Evolutionary conservation across 2,113 vertebrate species (phyloP).

Genomic region (Micronisus gabar): DNA sequence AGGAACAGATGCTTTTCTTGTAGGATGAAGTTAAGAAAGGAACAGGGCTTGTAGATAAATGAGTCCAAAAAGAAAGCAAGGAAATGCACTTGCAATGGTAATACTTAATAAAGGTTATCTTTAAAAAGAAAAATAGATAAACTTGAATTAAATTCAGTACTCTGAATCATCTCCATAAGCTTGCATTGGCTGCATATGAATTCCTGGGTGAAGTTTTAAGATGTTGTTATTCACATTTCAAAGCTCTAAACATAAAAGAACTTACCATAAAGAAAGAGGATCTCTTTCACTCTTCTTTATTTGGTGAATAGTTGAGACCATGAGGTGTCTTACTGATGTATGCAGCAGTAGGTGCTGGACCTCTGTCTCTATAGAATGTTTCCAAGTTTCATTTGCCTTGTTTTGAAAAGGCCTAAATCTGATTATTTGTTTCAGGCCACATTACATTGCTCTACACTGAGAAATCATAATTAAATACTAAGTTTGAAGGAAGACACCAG

Average conservation of each 20-base stretch:
- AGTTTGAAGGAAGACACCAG: neutral
- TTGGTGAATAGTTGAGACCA: neutral
- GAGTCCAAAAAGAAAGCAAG: neutral
- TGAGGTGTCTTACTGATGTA: neutral
- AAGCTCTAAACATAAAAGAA: neutral
- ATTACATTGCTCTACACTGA: neutral
- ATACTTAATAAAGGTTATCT: neutral
- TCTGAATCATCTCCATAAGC: neutral
- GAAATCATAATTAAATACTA: neutral
- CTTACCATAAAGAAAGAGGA: neutral
- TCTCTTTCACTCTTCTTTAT: neutral
- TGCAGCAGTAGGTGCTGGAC: neutral
- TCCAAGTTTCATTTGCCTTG: neutral
- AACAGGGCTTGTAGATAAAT: neutral
- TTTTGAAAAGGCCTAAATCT: neutral
- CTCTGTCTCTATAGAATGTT: neutral
- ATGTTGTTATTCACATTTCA: neutral
- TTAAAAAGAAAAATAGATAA: neutral
- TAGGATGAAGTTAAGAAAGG: neutral
- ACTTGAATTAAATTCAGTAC: neutral
- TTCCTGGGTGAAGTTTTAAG: neutral
- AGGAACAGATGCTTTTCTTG: neutral
- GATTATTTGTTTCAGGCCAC: neutral
- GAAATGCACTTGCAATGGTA: neutral
- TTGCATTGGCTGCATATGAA: neutral